Conservation (phyloP, 1,140 invertebrate species). For the Cydia strobilella region DNA sequence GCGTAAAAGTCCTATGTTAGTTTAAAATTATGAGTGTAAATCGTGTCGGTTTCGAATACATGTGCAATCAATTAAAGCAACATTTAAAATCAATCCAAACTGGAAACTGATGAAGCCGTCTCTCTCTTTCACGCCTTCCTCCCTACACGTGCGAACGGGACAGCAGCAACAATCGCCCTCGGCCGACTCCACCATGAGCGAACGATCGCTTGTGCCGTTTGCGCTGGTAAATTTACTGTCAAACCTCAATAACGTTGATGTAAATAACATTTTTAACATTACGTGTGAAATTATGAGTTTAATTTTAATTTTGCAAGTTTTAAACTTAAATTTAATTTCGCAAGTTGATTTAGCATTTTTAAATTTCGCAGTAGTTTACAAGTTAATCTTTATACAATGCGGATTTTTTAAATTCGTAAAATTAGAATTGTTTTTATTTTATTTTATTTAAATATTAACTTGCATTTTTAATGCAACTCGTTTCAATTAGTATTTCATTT, state of each 20-base stretch:
- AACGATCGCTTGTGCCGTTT: slow-evolving; percentile 76
- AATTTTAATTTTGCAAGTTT: slow-evolving; percentile 34
- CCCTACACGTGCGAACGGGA: slow-evolving; percentile 49
- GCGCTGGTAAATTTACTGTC: slow-evolving; percentile 79
- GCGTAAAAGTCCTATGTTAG: no score
- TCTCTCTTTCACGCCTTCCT: slow-evolving; percentile 61
- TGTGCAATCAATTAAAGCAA: no score
- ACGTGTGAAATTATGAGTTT: slow-evolving; percentile 42
- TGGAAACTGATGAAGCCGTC: slow-evolving; percentile 38
- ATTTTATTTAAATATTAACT: not conserved
- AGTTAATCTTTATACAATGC: not conserved
- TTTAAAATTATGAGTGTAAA: no score
- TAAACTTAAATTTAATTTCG: not conserved
- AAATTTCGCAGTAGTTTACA: not conserved
- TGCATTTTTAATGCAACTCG: not conserved
- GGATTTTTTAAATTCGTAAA: not conserved
- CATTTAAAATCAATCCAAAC: no score
- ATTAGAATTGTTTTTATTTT: not conserved
- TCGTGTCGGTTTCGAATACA: no score
- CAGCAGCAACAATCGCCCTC: slow-evolving; percentile 79
- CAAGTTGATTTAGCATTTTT: not conserved
- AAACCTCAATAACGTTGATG: slow-evolving; percentile 71
- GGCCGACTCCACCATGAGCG: slow-evolving; percentile 80
- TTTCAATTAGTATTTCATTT: not conserved
- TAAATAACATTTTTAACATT: slow-evolving; percentile 63